Conservation (phyloP, 2,888 invertebrate genomes). For the Helicoverpa assulta region DNA sequence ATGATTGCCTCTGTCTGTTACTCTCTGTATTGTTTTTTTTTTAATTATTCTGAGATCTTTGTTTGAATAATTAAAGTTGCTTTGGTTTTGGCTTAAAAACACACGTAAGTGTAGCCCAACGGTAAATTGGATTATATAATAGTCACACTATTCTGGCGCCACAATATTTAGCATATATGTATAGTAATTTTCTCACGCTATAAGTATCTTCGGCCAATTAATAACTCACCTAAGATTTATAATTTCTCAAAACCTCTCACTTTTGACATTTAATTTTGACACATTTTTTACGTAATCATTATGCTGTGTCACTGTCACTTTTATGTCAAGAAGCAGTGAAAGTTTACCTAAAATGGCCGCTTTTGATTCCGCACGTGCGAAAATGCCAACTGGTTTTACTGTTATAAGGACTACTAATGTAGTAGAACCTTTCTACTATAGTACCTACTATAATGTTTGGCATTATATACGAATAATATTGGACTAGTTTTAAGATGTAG, state of each 20-base stretch:
- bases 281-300: constrained; percentile 26
- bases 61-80: too few species aligned
- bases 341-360: constrained; percentile 23
- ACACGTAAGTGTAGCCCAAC: too few species aligned
- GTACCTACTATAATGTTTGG: not conserved
- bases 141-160: too few species aligned
- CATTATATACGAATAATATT: too few species aligned
- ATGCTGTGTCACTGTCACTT: constrained; percentile 27
- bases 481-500: not conserved
- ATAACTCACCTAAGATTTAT: not conserved
- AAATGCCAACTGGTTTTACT: constrained; percentile 21
- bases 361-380: constrained; percentile 16
- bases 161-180: not conserved
- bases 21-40: too few species aligned
- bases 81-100: too few species aligned
- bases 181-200: not conserved
- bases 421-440: not conserved
- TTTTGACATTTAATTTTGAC: constrained; percentile 5
- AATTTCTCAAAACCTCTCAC: constrained; percentile 3
- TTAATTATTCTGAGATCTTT: too few species aligned
- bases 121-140: too few species aligned
- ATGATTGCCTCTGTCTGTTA: too few species aligned
- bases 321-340: constrained; percentile 30
- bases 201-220: not conserved
- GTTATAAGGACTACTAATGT: not conserved